These are phyloP conservation scores for Peromyscus maniculatus DNA, from an alignment of 2,113 vertebrate genomes.

Conservation along the genomic window DNA sequence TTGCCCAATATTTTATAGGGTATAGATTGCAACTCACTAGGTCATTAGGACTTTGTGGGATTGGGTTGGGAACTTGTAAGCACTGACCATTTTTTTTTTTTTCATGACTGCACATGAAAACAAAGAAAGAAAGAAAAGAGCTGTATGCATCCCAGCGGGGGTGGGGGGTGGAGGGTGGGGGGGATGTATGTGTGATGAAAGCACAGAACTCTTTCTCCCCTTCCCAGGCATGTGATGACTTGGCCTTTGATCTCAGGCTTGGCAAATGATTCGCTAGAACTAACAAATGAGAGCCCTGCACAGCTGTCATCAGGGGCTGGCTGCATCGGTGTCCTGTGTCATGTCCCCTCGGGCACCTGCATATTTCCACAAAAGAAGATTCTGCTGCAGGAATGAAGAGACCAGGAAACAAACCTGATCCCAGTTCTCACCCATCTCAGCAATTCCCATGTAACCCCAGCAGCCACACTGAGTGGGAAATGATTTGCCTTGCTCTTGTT, in stretches of 20 bases:
- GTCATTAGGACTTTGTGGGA: background rate
- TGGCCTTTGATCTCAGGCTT: background rate
- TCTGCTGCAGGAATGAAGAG: background rate
- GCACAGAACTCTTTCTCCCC: background rate
- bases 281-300: background rate
- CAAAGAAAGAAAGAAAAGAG: background rate
- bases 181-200: background rate
- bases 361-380: background rate
- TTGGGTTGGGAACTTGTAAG: background rate
- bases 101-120: background rate
- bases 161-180: no score
- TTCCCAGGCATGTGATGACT: background rate
- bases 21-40: background rate
- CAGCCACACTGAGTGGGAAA: background rate
- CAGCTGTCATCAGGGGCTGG: background rate
- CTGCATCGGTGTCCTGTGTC: background rate
- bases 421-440: background rate
- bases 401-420: background rate
- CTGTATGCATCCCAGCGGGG: background rate
- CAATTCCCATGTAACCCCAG: background rate
- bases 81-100: background rate
- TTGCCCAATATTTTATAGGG: background rate
- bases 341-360: background rate
- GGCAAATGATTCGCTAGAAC: background rate
- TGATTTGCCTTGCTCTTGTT: background rate